These are phyloP conservation scores for Heliopora coerulea DNA, from an alignment of 92 coral and sea anemone species.

Conservation along the genomic window DNA sequence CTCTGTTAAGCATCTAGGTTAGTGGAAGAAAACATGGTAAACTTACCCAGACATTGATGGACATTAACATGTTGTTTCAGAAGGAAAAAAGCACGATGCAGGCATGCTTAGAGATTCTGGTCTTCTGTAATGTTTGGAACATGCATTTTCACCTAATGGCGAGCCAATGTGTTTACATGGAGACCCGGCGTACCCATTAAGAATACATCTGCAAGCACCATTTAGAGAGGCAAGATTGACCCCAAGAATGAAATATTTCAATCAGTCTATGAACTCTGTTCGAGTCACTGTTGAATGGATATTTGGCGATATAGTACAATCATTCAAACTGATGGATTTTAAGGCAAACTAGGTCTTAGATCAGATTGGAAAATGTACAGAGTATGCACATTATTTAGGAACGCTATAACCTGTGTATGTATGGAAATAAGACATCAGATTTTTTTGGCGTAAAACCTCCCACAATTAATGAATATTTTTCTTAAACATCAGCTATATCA, in stretches of 20 bases:
- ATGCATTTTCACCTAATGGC: constrained; percentile 31
- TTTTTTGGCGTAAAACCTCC: constrained; percentile 25
- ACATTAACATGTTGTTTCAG: constrained; percentile 11
- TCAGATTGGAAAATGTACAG: constrained; percentile 39
- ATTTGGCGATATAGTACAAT: constrained; percentile 16
- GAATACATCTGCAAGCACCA: constrained; percentile 38
- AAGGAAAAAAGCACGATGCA: constrained; percentile 14
- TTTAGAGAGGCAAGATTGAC: constrained; percentile 24
- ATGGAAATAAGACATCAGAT: constrained; percentile 17
- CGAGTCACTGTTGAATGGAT: constrained; percentile 27
- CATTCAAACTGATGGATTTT: constrained; percentile 36
- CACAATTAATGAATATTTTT: constrained; percentile 33
- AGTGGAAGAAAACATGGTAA: too few relatives aligned
- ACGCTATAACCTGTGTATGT: constrained; percentile 41
- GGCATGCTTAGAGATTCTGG: constrained; percentile 44
- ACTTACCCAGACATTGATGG: too few relatives aligned
- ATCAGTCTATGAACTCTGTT: constrained; percentile 33
- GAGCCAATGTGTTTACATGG: constrained; percentile 30
- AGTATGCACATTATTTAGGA: constrained; percentile 29
- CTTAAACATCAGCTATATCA: too few relatives aligned
- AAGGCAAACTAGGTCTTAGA: constrained; percentile 39
- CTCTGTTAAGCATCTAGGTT: too few relatives aligned
- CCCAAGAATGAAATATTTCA: constrained; percentile 26
- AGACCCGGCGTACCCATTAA: constrained; percentile 40
- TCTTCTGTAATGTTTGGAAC: constrained; percentile 26